Evolutionary conservation across 2,113 vertebrate species (phyloP).

Genomic region (Trochalopteron elliotii): DNA sequence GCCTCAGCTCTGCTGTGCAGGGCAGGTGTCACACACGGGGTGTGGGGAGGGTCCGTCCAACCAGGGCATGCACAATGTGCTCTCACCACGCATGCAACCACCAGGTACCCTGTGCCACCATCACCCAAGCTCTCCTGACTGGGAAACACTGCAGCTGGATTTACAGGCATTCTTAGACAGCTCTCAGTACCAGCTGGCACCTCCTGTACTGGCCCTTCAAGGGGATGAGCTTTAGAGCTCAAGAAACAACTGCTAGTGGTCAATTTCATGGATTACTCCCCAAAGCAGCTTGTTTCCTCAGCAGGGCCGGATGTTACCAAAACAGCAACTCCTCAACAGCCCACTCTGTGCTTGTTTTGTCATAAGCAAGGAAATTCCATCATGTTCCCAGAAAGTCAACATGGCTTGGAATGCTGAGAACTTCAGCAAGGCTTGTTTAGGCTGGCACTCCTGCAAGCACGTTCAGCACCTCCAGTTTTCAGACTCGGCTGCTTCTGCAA

Average conservation of each 20-base stretch:
- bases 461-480: background rate
- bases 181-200: background rate
- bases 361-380: background rate
- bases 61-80: constrained; percentile 48
- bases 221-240: background rate
- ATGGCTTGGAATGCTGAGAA: background rate
- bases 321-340: fast-evolving
- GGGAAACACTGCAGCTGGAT: background rate
- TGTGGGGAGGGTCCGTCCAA: background rate
- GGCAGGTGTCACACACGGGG: background rate
- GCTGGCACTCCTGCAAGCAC: background rate
- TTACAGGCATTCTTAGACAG: background rate
- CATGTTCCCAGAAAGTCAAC: background rate
- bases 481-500: background rate
- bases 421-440: background rate
- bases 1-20: constrained; percentile 29
- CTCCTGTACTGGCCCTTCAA: background rate
- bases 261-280: background rate
- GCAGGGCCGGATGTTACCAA: background rate
- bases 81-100: constrained; percentile 23
- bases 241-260: background rate
- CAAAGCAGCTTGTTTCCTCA: background rate
- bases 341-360: background rate
- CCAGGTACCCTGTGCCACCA: background rate
- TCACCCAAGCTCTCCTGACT: background rate